Conservation (phyloP, 1,140 invertebrate species). For the Euglossa dilemma region DNA sequence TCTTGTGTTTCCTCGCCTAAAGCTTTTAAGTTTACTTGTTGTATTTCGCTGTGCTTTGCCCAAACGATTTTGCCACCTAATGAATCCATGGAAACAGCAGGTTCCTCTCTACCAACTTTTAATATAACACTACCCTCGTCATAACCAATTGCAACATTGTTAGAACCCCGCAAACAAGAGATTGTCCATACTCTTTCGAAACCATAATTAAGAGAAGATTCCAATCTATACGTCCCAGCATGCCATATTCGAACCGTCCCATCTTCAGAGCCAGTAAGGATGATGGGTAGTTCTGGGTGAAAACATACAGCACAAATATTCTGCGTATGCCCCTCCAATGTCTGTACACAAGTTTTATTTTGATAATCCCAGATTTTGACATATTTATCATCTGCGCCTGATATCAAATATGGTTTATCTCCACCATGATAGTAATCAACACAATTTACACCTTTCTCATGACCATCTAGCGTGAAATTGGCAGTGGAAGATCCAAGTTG, state of each 20-base stretch:
- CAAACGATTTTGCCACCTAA: constrained; percentile 99
- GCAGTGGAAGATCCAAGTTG: constrained; percentile 97
- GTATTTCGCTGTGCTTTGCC: constrained; percentile 98
- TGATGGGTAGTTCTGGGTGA: constrained; percentile 98
- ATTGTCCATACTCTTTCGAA: constrained; percentile 99
- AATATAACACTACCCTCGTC: constrained; percentile 99
- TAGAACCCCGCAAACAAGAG: constrained; percentile 96
- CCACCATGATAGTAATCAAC: constrained; percentile 99
- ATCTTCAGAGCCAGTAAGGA: constrained; percentile 98
- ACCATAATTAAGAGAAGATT: constrained; percentile 98
- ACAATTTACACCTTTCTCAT: constrained; percentile 99
- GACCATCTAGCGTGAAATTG: constrained; percentile 99
- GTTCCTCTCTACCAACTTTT: constrained; percentile 98
- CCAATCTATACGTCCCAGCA: constrained; percentile 97
- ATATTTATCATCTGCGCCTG: constrained; percentile 97
- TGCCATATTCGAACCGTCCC: constrained; percentile 98
- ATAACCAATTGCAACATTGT: constrained; percentile 98
- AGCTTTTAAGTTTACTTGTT: constrained; percentile 97
- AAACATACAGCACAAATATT: constrained; percentile 97
- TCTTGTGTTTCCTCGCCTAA: constrained; percentile 86
- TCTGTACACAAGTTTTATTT: constrained; percentile 99
- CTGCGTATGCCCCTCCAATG: constrained; percentile 97
- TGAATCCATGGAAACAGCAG: constrained; percentile 99
- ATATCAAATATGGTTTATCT: constrained; percentile 99
- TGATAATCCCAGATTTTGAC: constrained; percentile 99